These are phyloP conservation scores for Epiblema foenella DNA, from an alignment of 2,888 invertebrate species.

Conservation along the genomic window DNA sequence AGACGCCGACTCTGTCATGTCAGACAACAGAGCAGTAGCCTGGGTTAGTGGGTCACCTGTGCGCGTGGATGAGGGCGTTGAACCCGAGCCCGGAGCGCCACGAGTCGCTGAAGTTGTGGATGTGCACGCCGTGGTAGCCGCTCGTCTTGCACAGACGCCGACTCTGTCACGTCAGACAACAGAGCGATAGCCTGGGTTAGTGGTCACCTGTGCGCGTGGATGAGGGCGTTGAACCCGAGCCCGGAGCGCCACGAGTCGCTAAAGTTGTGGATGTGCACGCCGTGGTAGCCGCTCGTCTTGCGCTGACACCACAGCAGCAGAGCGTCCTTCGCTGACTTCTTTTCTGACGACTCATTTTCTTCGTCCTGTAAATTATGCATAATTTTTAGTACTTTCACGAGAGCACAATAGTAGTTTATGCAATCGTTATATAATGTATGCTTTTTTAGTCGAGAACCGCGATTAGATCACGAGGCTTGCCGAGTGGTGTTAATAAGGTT, in stretches of 20 bases:
- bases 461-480: too few relatives aligned
- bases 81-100: slow-evolving; percentile 99
- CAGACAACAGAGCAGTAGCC: too few relatives aligned
- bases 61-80: slow-evolving; percentile 99
- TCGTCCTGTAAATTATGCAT: slow-evolving; percentile 88
- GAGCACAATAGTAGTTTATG: too few relatives aligned
- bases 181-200: too few relatives aligned
- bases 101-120: slow-evolving; percentile 95
- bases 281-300: slow-evolving; percentile 97
- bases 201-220: slow-evolving; percentile 92
- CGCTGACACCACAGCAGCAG: slow-evolving; percentile 99
- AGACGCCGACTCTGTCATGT: too few relatives aligned
- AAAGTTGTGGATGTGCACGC: slow-evolving; percentile 95
- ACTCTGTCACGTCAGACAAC: too few relatives aligned
- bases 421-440: too few relatives aligned
- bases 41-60: slow-evolving; percentile 84
- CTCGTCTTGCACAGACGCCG: slow-evolving; percentile 99
- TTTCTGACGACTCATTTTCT: slow-evolving; percentile 98
- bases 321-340: slow-evolving; percentile 99
- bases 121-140: slow-evolving; percentile 95
- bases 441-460: too few relatives aligned
- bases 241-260: slow-evolving; percentile 98
- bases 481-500: too few relatives aligned
- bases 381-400: slow-evolving; percentile 3
- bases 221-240: slow-evolving; percentile 98